Conservation (phyloP, 2,797 vertebrate genomes). For the Streptopelia turtur region DNA sequence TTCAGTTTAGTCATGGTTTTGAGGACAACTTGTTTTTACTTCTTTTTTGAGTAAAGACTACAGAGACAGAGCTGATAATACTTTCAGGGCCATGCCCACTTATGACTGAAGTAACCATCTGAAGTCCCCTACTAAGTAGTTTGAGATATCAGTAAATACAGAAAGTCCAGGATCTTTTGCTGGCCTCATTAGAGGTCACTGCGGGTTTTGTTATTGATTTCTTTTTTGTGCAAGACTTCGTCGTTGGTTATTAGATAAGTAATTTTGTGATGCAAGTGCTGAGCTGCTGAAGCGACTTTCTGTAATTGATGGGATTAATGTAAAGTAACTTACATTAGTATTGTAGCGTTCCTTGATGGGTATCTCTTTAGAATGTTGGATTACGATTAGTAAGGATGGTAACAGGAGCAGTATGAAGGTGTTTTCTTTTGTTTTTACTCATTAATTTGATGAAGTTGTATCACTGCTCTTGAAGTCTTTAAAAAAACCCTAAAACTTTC, state of each 20-base stretch:
- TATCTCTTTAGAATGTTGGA: neutral
- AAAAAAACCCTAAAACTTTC: neutral
- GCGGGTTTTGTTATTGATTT: neutral
- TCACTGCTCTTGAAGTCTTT: neutral
- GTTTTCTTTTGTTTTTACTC: neutral
- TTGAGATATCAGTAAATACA: neutral
- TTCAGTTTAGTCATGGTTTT: neutral
- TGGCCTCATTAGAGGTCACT: neutral
- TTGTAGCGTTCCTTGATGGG: neutral
- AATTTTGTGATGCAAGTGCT: neutral
- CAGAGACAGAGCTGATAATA: neutral
- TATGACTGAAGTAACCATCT: neutral
- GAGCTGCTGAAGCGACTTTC: neutral
- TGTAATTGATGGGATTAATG: neutral
- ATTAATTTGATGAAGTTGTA: neutral
- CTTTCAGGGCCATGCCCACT: neutral
- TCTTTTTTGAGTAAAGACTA: neutral
- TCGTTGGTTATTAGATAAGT: neutral
- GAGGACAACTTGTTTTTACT: neutral
- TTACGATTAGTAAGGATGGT: neutral
- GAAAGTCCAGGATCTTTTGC: neutral
- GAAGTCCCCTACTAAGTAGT: neutral
- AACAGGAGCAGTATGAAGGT: neutral
- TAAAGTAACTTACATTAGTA: neutral
- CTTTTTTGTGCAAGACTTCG: neutral